These are phyloP conservation scores for Limnephilus lunatus DNA, from an alignment of 2,888 invertebrate species.

Conservation along the genomic window DNA sequence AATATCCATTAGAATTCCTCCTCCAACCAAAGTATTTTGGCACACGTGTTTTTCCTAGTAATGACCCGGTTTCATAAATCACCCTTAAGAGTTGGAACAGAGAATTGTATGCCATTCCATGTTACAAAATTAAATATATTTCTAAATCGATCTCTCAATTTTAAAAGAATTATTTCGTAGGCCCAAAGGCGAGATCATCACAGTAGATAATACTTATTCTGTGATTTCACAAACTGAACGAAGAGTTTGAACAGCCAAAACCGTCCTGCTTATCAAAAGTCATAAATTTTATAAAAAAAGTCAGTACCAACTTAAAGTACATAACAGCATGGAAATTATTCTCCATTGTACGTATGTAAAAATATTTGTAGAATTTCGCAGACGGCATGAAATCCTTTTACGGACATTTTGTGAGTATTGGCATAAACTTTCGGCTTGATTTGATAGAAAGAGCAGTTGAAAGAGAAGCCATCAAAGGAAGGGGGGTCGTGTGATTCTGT, in stretches of 20 bases:
- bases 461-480: background rate
- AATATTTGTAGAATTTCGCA: background rate
- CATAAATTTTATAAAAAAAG: background rate
- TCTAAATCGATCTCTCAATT: too few species aligned
- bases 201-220: too few species aligned
- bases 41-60: too few species aligned
- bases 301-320: background rate
- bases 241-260: background rate
- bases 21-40: too few species aligned
- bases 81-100: too few species aligned
- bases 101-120: too few species aligned
- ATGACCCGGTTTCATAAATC: too few species aligned
- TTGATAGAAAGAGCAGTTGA: constrained; percentile 35
- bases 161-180: too few species aligned
- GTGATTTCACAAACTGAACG: background rate
- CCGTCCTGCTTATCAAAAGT: background rate
- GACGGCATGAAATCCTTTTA: constrained; percentile 6
- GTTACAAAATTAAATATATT: too few species aligned
- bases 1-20: too few species aligned
- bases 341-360: background rate
- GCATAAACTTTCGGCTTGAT: constrained; percentile 32
- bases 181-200: too few species aligned
- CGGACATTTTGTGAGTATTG: constrained; percentile 11
- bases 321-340: background rate
- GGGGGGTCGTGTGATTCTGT: constrained; percentile 49